A percentile compares a stretch with the other conserved stretches of the same genome.
Conservation (phyloP, 2,113 vertebrate species). For the Athene cunicularia region DNA sequence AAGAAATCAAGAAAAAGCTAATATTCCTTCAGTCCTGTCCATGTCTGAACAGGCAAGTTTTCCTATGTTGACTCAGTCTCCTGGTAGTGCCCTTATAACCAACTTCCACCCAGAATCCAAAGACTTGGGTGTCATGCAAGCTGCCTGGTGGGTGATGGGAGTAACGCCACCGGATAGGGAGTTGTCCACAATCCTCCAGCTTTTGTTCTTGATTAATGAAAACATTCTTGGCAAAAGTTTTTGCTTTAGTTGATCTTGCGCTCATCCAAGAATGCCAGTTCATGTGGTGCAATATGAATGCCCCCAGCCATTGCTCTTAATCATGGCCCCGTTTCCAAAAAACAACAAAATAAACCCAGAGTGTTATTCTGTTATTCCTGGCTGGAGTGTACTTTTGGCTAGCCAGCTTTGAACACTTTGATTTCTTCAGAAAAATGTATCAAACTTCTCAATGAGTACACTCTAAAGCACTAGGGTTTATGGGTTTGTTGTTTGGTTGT, state of each 20-base stretch:
- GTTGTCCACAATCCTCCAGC: not conserved
- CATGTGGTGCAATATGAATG: conserved; percentile 45
- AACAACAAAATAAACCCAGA: not conserved
- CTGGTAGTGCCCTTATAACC: not conserved
- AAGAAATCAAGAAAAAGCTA: not conserved
- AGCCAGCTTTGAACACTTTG: not conserved
- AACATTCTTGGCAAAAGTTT: conserved; percentile 27
- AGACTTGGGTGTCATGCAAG: not conserved
- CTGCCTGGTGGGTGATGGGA: not conserved
- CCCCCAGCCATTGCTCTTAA: conserved; percentile 20
- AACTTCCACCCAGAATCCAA: not conserved
- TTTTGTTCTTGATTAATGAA: conserved; percentile 41
- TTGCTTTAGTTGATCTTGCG: conserved; percentile 50
- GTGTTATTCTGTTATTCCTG: not conserved
- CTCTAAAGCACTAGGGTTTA: not conserved
- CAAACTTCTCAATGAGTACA: not conserved
- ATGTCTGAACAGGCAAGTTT: not conserved
- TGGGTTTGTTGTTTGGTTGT: not conserved
- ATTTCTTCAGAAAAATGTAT: not conserved
- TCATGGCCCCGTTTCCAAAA: not conserved
- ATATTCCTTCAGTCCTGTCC: not conserved
- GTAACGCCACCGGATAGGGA: not conserved
- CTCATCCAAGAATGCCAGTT: conserved; percentile 48
- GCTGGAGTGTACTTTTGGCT: not conserved
- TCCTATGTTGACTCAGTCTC: not conserved